Evolutionary conservation across 2,797 vertebrate genomes (phyloP).

Genomic region (Balearica regulorum): DNA sequence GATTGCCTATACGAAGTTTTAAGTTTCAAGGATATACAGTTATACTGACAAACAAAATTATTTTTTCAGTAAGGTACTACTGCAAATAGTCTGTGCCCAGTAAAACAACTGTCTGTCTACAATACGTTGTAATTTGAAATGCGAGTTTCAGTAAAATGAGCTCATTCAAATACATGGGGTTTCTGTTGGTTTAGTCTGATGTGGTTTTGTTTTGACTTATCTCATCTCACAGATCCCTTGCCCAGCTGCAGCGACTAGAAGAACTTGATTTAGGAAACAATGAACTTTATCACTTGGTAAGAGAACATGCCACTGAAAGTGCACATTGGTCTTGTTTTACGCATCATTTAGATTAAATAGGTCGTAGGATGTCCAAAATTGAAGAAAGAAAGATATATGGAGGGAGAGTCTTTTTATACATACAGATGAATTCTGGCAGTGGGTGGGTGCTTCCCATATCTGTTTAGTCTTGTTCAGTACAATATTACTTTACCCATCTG

Average conservation of each 20-base stretch:
- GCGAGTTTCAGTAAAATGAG: constrained; percentile 22
- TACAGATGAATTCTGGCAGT: neutral
- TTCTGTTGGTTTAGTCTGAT: constrained; percentile 46
- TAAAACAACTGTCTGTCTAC: constrained; percentile 26
- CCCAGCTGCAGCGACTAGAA: constrained; percentile 90
- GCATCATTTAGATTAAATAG: neutral
- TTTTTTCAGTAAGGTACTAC: neutral
- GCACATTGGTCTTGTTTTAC: neutral
- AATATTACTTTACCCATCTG: neutral
- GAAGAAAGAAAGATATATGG: neutral
- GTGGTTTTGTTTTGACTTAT: constrained; percentile 47
- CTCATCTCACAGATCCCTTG: constrained; percentile 83
- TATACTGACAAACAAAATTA: neutral
- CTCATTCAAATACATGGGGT: constrained; percentile 1
- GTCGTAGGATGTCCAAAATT: neutral
- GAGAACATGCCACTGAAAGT: constrained; percentile 38
- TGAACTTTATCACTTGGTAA: constrained; percentile 93
- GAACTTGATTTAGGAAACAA: constrained; percentile 98
- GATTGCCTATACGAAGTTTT: neutral
- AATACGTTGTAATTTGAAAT: neutral
- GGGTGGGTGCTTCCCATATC: neutral
- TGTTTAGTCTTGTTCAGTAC: neutral
- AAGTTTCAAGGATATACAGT: neutral
- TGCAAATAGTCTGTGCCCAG: neutral
- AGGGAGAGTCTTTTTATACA: neutral